These are phyloP conservation scores for Paramormyrops hopkinsi DNA, from an alignment of 2,797 vertebrate species.

Conservation along the genomic window DNA sequence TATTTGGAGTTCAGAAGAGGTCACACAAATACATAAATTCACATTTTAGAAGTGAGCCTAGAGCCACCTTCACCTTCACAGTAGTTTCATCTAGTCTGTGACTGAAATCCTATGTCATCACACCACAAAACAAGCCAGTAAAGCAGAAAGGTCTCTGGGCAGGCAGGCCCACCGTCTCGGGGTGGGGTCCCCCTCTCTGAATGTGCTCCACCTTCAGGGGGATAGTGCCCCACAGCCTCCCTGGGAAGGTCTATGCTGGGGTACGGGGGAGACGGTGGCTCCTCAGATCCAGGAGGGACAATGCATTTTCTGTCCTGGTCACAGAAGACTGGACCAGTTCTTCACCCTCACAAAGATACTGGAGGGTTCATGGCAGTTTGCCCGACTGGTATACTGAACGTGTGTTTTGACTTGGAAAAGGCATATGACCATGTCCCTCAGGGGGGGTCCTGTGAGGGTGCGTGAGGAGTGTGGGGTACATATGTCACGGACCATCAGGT, in stretches of 20 bases:
- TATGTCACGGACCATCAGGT: not conserved
- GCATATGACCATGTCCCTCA: not conserved
- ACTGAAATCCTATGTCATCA: not conserved
- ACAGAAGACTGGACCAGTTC: not conserved
- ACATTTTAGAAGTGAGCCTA: not conserved
- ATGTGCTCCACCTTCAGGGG: not conserved
- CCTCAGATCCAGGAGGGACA: not conserved
- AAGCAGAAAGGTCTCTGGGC: not conserved
- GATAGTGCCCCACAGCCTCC: not conserved
- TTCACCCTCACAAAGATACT: not conserved
- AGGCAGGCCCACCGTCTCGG: not conserved
- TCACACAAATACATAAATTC: not conserved
- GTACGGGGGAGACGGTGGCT: not conserved
- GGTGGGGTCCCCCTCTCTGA: not conserved
- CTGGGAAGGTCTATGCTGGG: not conserved
- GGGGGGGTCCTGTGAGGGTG: not conserved
- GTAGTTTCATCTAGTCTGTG: not conserved
- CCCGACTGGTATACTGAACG: not conserved
- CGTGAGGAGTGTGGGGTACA: not conserved
- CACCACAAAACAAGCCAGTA: not conserved
- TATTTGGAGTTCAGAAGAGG: not conserved
- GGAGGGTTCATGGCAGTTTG: not conserved
- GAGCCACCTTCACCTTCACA: not conserved
- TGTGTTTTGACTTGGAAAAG: not conserved
- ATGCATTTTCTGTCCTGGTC: not conserved